phyloP scores from a whole-genome alignment of 2,888 invertebrate species.

The Cybosia mesomella region DNA sequence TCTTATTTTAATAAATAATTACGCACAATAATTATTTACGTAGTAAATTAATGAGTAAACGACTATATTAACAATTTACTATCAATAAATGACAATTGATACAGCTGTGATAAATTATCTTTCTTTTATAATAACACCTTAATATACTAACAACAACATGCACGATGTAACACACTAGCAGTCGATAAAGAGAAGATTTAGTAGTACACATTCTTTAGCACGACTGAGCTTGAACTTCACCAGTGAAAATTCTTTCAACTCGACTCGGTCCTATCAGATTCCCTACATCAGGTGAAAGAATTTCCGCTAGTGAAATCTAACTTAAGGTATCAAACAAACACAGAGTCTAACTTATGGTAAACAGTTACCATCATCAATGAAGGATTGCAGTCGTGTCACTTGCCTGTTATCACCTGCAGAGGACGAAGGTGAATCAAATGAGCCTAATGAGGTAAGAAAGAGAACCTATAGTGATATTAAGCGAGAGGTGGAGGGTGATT shows the following conservation, averaged over 20 bases:
- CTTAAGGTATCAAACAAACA: no score
- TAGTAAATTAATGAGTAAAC: neutral
- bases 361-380: no score
- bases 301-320: no score
- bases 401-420: no score
- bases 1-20: neutral
- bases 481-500: no score
- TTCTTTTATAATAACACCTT: conserved; percentile 2
- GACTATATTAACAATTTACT: neutral
- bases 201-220: neutral
- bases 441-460: no score
- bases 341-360: no score
- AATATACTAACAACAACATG: neutral
- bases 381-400: neutral
- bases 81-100: neutral
- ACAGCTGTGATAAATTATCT: neutral
- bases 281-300: no score
- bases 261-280: no score
- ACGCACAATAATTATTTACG: neutral
- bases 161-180: neutral
- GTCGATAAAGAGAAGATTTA: neutral
- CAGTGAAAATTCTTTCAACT: no score
- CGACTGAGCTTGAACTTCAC: no score
- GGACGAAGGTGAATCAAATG: neutral
- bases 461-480: no score